phyloP scores from a whole-genome alignment of 2,888 invertebrate species.

The Leucoma salicis region DNA sequence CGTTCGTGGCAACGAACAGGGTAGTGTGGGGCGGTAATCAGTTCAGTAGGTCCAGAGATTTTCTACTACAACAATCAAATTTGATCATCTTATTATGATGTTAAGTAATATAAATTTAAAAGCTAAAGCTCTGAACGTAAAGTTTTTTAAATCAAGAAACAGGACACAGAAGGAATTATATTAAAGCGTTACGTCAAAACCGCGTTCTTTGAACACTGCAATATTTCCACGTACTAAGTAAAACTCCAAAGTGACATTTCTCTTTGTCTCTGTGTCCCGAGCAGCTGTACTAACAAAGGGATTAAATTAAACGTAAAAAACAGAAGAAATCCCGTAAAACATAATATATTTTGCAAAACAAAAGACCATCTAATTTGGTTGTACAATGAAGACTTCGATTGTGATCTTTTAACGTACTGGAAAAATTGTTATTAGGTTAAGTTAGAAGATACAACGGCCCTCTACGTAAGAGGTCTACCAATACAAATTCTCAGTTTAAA shows the following conservation, averaged over 20 bases:
- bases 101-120: too few species aligned
- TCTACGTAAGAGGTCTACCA: too few species aligned
- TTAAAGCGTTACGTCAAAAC: conserved; percentile 14
- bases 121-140: too few species aligned
- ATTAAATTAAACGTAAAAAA: conserved; percentile 62
- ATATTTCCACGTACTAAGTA: conserved; percentile 22
- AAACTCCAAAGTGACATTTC: conserved; percentile 44
- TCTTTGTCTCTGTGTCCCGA: conserved; percentile 50
- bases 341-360: conserved; percentile 33
- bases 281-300: conserved; percentile 65
- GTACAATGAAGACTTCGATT: conserved; percentile 26
- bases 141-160: not conserved
- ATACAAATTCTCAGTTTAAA: too few species aligned
- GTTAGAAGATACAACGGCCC: too few species aligned
- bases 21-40: too few species aligned
- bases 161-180: conserved; percentile 5
- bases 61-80: too few species aligned
- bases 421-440: not conserved
- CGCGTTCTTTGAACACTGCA: conserved; percentile 18
- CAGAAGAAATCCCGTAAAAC: conserved; percentile 38
- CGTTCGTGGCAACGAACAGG: too few species aligned
- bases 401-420: conserved; percentile 8
- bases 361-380: conserved; percentile 22
- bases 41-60: too few species aligned
- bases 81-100: too few species aligned